Conservation (phyloP, 2,888 invertebrate species). For the Pachydiplax longipennis region DNA sequence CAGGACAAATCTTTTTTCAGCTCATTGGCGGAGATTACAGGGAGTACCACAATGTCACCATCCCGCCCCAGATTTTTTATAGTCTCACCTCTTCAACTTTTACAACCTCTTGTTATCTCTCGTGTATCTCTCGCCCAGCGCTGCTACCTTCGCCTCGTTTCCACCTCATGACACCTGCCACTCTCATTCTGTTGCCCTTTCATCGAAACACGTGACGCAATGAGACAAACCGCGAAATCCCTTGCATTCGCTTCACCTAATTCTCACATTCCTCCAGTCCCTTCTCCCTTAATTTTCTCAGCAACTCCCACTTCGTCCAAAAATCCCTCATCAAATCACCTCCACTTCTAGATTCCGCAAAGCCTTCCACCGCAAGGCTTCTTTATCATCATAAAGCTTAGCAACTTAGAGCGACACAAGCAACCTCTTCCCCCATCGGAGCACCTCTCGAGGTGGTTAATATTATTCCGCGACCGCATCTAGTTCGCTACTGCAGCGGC, state of each 20-base stretch:
- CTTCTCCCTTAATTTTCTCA: not conserved
- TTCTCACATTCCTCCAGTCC: not conserved
- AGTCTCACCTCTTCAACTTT: not conserved
- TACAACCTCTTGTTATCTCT: not conserved
- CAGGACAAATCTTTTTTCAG: too few species aligned
- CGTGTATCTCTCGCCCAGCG: not conserved
- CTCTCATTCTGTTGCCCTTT: not conserved
- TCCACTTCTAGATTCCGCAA: not conserved
- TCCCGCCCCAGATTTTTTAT: not conserved
- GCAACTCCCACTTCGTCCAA: not conserved
- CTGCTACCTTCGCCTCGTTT: not conserved
- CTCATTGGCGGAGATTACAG: too few species aligned
- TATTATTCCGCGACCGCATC: not conserved
- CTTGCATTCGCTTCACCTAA: not conserved
- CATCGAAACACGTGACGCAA: conserved; percentile 18
- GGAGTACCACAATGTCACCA: not conserved
- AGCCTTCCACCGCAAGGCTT: conserved; percentile 4
- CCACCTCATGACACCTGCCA: conserved; percentile 19
- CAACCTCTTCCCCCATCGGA: not conserved
- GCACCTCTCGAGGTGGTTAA: not conserved
- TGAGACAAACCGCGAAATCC: conserved; percentile 22
- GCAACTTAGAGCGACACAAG: not conserved
- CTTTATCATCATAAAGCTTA: not conserved
- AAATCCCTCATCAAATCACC: conserved; percentile 13
- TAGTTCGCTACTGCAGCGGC: not conserved